Evolutionary conservation across 2,888 invertebrate genomes (phyloP).

Genomic region (Endomychus coccineus): DNA sequence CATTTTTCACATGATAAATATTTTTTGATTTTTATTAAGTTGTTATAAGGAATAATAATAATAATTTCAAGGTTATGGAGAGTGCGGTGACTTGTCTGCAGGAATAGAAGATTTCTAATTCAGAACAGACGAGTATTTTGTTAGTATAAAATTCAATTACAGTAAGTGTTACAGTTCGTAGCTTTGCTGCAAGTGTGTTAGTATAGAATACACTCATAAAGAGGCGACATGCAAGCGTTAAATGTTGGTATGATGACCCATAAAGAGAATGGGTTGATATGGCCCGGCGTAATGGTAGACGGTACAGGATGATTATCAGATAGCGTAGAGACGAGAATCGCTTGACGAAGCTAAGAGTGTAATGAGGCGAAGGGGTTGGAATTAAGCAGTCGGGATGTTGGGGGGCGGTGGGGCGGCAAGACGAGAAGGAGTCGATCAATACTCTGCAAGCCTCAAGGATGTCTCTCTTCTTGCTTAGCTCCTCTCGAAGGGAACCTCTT

Average conservation of each 20-base stretch:
- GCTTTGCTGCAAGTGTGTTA: no score
- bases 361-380: slow-evolving; percentile 42
- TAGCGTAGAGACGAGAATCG: slow-evolving; percentile 6
- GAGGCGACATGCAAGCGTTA: slow-evolving; percentile 22
- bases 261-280: slow-evolving; percentile 27
- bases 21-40: no score
- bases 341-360: slow-evolving; percentile 35
- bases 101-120: no score
- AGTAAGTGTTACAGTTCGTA: slow-evolving; percentile 1
- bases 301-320: slow-evolving; percentile 14
- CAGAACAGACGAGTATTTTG: no score
- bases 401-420: slow-evolving; percentile 16
- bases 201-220: slow-evolving; percentile 13
- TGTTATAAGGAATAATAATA: no score
- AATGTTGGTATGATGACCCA: slow-evolving; percentile 30
- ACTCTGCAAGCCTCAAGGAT: slow-evolving; percentile 37
- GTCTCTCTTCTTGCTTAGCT: slow-evolving; percentile 24
- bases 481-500: no score
- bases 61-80: no score
- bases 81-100: no score
- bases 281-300: slow-evolving; percentile 17
- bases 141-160: slow-evolving; percentile 1
- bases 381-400: slow-evolving; percentile 34
- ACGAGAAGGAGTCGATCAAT: slow-evolving; percentile 39
- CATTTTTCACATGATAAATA: no score